These are phyloP conservation scores for Pipa parva DNA, from an alignment of 2,113 vertebrate genomes.

Conservation along the genomic window DNA sequence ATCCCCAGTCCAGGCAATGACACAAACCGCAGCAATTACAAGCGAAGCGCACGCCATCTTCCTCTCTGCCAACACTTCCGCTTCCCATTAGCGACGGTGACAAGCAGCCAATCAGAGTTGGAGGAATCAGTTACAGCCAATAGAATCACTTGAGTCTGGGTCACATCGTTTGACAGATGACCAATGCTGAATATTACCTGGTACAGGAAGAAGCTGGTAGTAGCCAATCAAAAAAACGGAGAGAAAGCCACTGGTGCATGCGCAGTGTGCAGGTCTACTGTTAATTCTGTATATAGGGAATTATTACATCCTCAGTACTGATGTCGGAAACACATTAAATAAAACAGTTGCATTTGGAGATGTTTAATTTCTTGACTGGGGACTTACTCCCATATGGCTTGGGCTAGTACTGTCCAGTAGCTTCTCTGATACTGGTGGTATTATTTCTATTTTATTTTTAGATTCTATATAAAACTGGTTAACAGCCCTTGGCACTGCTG, in stretches of 20 bases:
- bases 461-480: no score
- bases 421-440: no score
- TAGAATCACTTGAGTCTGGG: not conserved
- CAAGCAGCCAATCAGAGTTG: not conserved
- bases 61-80: slow-evolving; percentile 44
- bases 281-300: no score
- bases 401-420: no score
- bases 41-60: not conserved
- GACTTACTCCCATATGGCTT: no score
- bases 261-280: no score
- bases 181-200: not conserved
- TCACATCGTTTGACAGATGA: not conserved
- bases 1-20: not conserved
- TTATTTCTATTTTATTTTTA: no score
- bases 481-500: no score
- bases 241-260: not conserved
- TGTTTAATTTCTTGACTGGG: no score
- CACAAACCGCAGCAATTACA: slow-evolving; percentile 10
- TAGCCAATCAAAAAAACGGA: not conserved
- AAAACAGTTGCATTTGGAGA: no score
- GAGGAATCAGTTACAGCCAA: not conserved
- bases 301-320: no score
- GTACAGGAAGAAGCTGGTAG: not conserved
- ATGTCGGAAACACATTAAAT: no score
- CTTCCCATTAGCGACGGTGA: not conserved